Conservation (phyloP, 2,113 vertebrate species). For the Eublepharis macularius region DNA sequence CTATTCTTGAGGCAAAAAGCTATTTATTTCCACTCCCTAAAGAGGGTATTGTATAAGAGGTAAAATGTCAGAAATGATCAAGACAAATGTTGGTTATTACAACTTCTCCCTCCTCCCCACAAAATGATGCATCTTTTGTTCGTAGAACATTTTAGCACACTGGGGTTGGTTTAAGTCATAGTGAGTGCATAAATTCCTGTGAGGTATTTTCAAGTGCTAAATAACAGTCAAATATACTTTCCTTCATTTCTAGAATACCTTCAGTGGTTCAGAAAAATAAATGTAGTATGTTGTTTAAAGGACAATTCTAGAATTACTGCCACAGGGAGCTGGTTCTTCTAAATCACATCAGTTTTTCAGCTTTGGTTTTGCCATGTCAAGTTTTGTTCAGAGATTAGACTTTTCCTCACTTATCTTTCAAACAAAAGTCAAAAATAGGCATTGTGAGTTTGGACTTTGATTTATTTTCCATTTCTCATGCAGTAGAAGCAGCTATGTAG, state of each 20-base stretch:
- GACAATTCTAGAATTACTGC: slow-evolving; percentile 2
- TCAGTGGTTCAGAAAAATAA: not conserved
- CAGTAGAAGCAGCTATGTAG: not conserved
- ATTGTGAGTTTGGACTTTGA: not conserved
- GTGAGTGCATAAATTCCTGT: not conserved
- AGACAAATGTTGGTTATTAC: slow-evolving; percentile 42
- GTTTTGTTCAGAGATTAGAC: slow-evolving; percentile 1
- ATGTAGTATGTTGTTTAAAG: slow-evolving; percentile 13
- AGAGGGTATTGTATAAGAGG: slow-evolving; percentile 37
- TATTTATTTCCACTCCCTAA: slow-evolving; percentile 46
- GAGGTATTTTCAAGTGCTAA: slow-evolving; percentile 17
- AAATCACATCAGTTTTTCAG: not conserved
- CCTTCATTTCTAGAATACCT: slow-evolving; percentile 4
- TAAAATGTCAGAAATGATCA: slow-evolving; percentile 43
- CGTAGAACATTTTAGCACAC: slow-evolving; percentile 17
- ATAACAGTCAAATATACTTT: slow-evolving; percentile 1
- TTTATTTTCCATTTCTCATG: not conserved
- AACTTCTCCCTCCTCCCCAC: not conserved
- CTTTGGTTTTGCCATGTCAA: slow-evolving; percentile 13
- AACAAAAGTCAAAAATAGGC: not conserved
- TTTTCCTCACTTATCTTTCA: not conserved
- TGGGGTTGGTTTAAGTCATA: accelerated
- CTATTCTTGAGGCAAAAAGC: slow-evolving; percentile 52
- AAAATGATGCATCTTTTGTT: slow-evolving; percentile 17
- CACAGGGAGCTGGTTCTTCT: not conserved